These are phyloP conservation scores for Nasonia oneida DNA, from an alignment of 2,888 invertebrate species.

Conservation along the genomic window DNA sequence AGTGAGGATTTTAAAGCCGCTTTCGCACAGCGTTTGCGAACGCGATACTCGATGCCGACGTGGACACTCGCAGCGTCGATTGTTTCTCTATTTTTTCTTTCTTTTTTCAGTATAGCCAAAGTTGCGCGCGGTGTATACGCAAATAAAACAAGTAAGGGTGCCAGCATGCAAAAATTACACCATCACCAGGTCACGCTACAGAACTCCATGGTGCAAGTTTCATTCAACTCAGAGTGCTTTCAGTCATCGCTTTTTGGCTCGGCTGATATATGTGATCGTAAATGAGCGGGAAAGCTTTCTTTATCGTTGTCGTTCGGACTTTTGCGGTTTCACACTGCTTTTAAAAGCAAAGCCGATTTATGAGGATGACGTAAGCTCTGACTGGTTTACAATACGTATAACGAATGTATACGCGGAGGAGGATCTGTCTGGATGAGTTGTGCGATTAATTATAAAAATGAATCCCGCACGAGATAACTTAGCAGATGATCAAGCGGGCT, in stretches of 20 bases:
- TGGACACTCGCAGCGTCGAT: not conserved
- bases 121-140: slow-evolving; percentile 13
- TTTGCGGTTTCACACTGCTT: not conserved
- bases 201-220: slow-evolving; percentile 55
- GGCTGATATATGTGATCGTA: not conserved
- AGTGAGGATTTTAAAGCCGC: slow-evolving; percentile 12
- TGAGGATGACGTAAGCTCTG: not conserved
- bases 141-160: slow-evolving; percentile 33
- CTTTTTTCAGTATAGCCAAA: not conserved
- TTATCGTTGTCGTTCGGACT: not conserved
- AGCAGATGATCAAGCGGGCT: not conserved
- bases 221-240: slow-evolving; percentile 56
- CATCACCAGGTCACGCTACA: slow-evolving; percentile 51
- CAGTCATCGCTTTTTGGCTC: slow-evolving; percentile 35
- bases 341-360: slow-evolving; percentile 16
- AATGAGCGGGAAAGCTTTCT: slow-evolving; percentile 14
- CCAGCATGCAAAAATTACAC: slow-evolving; percentile 53
- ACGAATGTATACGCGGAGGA: not conserved
- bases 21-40: slow-evolving; percentile 10
- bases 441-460: not conserved
- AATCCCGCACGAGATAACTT: not conserved
- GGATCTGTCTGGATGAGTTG: not conserved
- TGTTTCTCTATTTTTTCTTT: not conserved
- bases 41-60: not conserved
- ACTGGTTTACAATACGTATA: not conserved